Base-by-base conservation (phyloP, 2,113 vertebrate species). In the Eleginops maclovinus region DNA sequence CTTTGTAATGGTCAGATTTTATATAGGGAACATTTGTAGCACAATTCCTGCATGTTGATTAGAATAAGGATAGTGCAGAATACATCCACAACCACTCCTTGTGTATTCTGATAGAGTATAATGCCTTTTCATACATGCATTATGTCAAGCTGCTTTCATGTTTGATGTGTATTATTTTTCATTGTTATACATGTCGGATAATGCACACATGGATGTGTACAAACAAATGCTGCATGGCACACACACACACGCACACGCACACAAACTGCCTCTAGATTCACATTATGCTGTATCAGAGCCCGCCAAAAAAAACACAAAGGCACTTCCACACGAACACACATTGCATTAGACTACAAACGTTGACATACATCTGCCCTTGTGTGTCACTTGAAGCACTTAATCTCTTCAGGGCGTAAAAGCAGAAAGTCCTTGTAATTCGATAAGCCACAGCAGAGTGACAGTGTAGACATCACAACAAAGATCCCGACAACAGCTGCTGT, bases 361-460 rank as follows among this genome's bases (percentile, higher is more conserved):
- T 50, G 46, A 66, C 31, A 44, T 4, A 51, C 51, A 65, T 75
- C 51, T 75, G 65, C 43, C 75, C 77, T 70, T 76, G 58, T 43
- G 43, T 70, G 63, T 59, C 61, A 81, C n/a, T 78, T 43, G 22
- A 81, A 84, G 58, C 14, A 8, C 72, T 76, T 81, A 77, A 80
- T 88, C 67, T 76, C 49, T 10, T 75, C 17, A 55, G 51, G 59
- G 71, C 6, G 4, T 62, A 75, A 61, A 66, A 81, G 61, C 66
- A 56, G 53, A 64, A 41, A 49, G 36, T 64, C 60, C 53, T 51
- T 82, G 44, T 78, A 82, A 85, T 82, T 71, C 28, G 17, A 68
- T 36, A 56, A 66, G 75, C 70, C 59, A 69, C 55, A 79, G 64
- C 36, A 21, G 60, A 75, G 16, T 72, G 79, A 72, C 67, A 70